Evolutionary conservation across 92 coral and sea anemone species (phyloP).

Genomic region (Galaxea fascicularis): DNA sequence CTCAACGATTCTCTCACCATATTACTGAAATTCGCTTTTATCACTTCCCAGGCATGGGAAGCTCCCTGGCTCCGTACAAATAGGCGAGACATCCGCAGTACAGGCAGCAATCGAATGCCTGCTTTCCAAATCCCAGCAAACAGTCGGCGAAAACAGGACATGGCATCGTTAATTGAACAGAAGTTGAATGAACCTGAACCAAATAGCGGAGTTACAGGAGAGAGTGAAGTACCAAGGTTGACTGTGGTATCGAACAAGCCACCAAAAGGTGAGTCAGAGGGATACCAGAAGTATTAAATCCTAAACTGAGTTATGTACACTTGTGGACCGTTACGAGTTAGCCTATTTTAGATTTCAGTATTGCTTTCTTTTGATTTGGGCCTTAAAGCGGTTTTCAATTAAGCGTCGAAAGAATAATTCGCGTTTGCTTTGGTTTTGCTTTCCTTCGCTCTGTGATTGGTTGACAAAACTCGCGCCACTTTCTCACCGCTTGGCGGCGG

Average conservation of each 20-base stretch:
- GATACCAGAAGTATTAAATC: background rate
- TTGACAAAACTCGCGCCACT: too few relatives aligned
- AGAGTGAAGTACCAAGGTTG: background rate
- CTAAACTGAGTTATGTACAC: background rate
- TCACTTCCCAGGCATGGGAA: constrained; percentile 62
- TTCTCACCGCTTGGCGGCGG: too few relatives aligned
- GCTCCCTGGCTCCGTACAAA: constrained; percentile 81
- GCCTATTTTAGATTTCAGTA: too few relatives aligned
- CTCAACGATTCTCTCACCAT: background rate
- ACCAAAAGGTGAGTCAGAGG: constrained; percentile 17
- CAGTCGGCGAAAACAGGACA: constrained; percentile 72
- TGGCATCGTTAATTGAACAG: constrained; percentile 78
- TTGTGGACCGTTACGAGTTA: too few relatives aligned
- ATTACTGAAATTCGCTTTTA: background rate
- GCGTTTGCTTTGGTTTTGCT: too few relatives aligned
- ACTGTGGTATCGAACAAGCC: constrained; percentile 30
- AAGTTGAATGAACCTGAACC: constrained; percentile 48
- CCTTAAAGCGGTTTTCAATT: too few relatives aligned
- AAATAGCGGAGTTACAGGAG: background rate
- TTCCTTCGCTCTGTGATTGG: too few relatives aligned
- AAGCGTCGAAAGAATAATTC: too few relatives aligned
- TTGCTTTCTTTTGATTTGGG: too few relatives aligned
- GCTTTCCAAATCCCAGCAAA: constrained; percentile 49
- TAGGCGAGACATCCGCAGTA: constrained; percentile 57
- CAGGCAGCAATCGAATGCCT: constrained; percentile 50